Evolutionary conservation across 1,140 invertebrate genomes (phyloP).

Genomic region (Neodiprion virginianus): DNA sequence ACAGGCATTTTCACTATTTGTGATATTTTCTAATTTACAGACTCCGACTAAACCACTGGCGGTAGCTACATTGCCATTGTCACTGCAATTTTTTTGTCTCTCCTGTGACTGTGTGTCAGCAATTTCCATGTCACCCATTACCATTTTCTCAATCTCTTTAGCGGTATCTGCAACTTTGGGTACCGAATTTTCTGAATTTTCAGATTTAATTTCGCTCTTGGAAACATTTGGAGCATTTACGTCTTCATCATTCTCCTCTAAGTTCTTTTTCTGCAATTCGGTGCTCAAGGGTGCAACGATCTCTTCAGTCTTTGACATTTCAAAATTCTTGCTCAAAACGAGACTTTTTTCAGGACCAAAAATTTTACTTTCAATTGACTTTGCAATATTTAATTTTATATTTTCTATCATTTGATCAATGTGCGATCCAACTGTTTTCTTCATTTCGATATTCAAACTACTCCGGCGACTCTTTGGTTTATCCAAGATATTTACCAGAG

Average conservation of each 20-base stretch:
- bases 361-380: conserved; percentile 54
- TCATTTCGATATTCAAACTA: conserved; percentile 55
- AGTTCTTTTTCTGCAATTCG: conserved; percentile 47
- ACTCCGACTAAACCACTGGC: neutral
- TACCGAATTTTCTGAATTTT: conserved; percentile 51
- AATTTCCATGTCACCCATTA: conserved; percentile 57
- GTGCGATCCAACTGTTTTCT: conserved; percentile 49
- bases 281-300: conserved; percentile 51
- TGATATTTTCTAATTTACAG: too few species aligned
- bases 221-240: conserved; percentile 41
- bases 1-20: neutral
- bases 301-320: conserved; percentile 53
- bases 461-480: conserved; percentile 49
- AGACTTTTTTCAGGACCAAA: conserved; percentile 47
- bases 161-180: conserved; percentile 61
- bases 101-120: conserved; percentile 25
- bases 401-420: conserved; percentile 59
- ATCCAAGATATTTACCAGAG: conserved; percentile 41
- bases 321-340: conserved; percentile 48
- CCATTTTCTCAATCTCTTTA: conserved; percentile 63
- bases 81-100: neutral
- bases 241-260: conserved; percentile 45
- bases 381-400: conserved; percentile 55
- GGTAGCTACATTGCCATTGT: conserved; percentile 10
- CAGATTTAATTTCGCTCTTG: conserved; percentile 41